Evolutionary conservation across 2,113 vertebrate genomes (phyloP), one percentile per base, ranked within the genome.

Genomic region (Caranx ignobilis): DNA sequence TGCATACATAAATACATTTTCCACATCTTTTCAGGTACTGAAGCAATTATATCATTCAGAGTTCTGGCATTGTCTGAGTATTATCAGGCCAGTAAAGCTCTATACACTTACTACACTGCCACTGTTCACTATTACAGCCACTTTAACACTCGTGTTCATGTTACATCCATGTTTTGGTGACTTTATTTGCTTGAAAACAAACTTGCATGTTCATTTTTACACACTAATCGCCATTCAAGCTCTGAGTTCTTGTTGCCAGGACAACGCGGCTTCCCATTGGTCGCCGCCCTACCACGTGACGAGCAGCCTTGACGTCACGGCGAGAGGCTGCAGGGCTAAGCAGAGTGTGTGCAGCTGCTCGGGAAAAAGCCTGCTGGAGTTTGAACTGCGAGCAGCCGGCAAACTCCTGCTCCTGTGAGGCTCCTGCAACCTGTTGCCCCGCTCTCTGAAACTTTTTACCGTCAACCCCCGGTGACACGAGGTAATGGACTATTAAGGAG

Each of bases 401-500:
- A 50, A 70, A 82, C 31, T 43, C 19, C 62, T 56, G 68, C 76
- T 80, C 76, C 48, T 77, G 69, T 19, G 47, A 19, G 47, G 37
- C 75, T 79, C 71, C 64, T 63, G 71, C 78, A 4, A 54, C 78
- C 80, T 87, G 77, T 90, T 79, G 65, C 35, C 66, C 10, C 6
- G 5, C 26, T 43, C 32, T 59, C 32, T 11, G 56, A 79, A 81
- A 83, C 68, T 52, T 75, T 54, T 68, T 11, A 31, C 41, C 11
- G 12, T 41, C 16, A 57, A 59, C 59, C 34, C 61, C 34, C 16
- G n/a, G 52, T 16, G 8, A 55, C 55, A 13, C 59, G 32, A 64
- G 81, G 82, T 91, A 80, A 95, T 95, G 94, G 94, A 92, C 85
- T 66, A 91, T 64, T 94, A 92, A 86, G 79, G 59, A 72, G n/a